These are phyloP conservation scores for Coilia nasus DNA, from an alignment of 2,797 vertebrate genomes.

Conservation along the genomic window DNA sequence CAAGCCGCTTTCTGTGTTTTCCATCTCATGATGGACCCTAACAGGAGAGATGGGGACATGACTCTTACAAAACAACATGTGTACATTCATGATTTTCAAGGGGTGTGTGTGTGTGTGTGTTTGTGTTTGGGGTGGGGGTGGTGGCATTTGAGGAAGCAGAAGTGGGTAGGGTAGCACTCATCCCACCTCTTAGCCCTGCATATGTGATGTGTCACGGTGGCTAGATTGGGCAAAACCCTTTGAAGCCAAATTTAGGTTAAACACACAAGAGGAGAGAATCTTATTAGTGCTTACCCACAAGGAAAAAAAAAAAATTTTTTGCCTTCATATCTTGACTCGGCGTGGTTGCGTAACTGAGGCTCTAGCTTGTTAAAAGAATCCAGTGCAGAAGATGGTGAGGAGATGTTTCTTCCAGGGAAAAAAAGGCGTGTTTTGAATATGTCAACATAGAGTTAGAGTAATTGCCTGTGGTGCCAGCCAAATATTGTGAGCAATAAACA, in stretches of 20 bases:
- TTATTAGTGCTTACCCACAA: conserved; percentile 69
- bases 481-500: conserved; percentile 27
- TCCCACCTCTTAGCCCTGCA: conserved; percentile 52
- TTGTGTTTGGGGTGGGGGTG: not conserved
- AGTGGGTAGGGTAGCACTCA: conserved; percentile 39
- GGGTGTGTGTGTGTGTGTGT: not conserved
- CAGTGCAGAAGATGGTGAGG: conserved; percentile 38
- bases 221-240: conserved; percentile 61
- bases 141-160: not conserved
- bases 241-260: conserved; percentile 78
- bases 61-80: not conserved
- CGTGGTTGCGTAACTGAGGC: conserved; percentile 65
- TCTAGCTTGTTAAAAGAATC: conserved; percentile 67
- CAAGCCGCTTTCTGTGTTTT: not conserved
- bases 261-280: conserved; percentile 71
- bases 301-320: conserved; percentile 50
- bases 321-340: conserved; percentile 66
- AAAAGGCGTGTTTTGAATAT: conserved; percentile 22
- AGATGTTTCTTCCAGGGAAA: conserved; percentile 62
- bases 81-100: not conserved
- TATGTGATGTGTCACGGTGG: conserved; percentile 62
- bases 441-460: conserved; percentile 33
- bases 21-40: not conserved
- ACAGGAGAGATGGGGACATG: conserved; percentile 12
- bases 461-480: conserved; percentile 60